phyloP scores from a whole-genome alignment of 2,113 vertebrate species.

The Burhinus bistriatus region DNA sequence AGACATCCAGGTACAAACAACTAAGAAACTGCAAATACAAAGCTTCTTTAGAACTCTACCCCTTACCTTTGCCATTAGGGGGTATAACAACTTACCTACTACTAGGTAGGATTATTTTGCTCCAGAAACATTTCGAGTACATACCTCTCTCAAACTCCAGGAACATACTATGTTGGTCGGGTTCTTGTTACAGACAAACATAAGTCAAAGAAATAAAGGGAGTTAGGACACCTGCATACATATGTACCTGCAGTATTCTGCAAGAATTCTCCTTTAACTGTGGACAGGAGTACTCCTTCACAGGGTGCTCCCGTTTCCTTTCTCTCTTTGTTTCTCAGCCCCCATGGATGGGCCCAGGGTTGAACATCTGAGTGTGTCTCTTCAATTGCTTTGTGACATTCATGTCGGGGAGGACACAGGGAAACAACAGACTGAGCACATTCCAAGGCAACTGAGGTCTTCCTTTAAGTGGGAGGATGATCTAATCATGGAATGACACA shows the following conservation, averaged over 20 bases:
- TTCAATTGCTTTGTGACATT: background rate
- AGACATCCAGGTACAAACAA: background rate
- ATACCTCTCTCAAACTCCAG: background rate
- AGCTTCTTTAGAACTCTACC: background rate
- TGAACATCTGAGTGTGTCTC: background rate
- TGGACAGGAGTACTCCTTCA: background rate
- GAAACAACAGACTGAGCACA: background rate
- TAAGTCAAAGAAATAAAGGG: background rate
- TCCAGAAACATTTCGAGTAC: background rate
- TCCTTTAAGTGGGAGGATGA: background rate
- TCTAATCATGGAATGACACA: background rate
- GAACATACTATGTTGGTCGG: rapidly evolving
- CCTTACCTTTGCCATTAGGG: background rate
- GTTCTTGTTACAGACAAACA: background rate
- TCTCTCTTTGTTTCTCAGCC: background rate
- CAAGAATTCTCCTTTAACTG: background rate
- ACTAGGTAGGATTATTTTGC: background rate
- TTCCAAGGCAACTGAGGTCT: background rate
- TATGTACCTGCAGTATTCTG: background rate
- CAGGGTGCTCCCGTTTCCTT: background rate
- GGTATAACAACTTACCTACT: background rate
- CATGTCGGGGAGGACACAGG: background rate
- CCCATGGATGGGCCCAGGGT: background rate
- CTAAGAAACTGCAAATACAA: background rate
- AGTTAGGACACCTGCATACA: background rate